Evolutionary conservation across 1,140 invertebrate species (phyloP), one percentile per base, ranked within the genome.

Genomic region (Zeugodacus cucurbitae): DNA sequence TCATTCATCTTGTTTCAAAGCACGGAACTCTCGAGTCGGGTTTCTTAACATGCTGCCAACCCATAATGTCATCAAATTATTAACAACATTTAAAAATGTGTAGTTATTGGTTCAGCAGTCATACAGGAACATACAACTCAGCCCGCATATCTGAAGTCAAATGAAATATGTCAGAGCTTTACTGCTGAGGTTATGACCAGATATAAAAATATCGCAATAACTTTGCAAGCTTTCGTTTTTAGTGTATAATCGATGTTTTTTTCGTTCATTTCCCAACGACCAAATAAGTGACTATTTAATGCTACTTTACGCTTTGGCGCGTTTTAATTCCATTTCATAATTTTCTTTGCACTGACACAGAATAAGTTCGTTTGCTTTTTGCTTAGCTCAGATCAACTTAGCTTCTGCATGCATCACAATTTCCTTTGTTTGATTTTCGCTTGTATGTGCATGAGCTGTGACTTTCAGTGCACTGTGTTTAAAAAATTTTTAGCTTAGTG

Each of bases 391-490:
- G n/a, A n/a, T n/a, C n/a, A n/a, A n/a, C n/a, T 26, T 26, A 26
- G 62, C 62, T 29, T 64, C 29, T 29, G 5, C 29, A 11, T 26
- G 62, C 62, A 64, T 29, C 62, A 29, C 62, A 64, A 64, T 64
- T 64, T 64, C 26, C 62, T 29, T 64, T 64, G 62, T 64, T 64
- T 26, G 62, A 64, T 64, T 29, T 64, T 26, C 62, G 62, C 62
- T 64, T 59, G 26, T 64, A 64, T 64, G 62, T 64, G 6, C 62
- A 64, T 29, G 62, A 22, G 26, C 62, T 29, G 62, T 64, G 62
- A 64, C 29, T 64, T 64, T 64, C 62, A 64, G 62, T 64, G 62
- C 62, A 64, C 62, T 64, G n/a, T n/a, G n/a, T n/a, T n/a, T n/a
- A n/a, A n/a, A n/a, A n/a, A n/a, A n/a, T n/a, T n/a, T n/a, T n/a